phyloP scores from a whole-genome alignment of 2,797 vertebrate species.

The Hemitrygon akajei region DNA sequence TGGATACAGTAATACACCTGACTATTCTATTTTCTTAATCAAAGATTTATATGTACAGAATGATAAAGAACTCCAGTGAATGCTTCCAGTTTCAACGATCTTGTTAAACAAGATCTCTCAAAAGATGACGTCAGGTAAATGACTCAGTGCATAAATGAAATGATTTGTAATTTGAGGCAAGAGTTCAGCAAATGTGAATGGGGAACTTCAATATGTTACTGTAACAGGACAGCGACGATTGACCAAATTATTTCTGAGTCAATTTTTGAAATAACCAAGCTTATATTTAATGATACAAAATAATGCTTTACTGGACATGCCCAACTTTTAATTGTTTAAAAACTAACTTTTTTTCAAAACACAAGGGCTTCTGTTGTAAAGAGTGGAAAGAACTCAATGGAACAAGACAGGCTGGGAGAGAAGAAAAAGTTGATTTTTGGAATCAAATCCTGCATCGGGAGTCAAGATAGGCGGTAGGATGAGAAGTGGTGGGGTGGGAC shows the following conservation, averaged over 20 bases:
- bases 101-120: background rate
- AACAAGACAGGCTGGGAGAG: too few species aligned
- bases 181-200: background rate
- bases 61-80: background rate
- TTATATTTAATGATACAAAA: background rate
- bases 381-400: too few species aligned
- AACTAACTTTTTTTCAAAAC: background rate
- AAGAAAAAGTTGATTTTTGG: too few species aligned
- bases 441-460: too few species aligned
- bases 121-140: background rate
- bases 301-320: background rate
- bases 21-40: background rate
- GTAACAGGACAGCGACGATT: background rate
- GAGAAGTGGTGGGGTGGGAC: too few species aligned
- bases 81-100: background rate
- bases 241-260: background rate
- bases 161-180: background rate
- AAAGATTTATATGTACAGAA: background rate
- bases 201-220: background rate
- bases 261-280: background rate
- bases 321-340: background rate
- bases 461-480: too few species aligned
- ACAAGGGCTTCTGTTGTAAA: background rate
- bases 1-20: background rate
- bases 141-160: background rate